phyloP scores from a whole-genome alignment of 2,888 invertebrate species.

The Philereme vetulata region DNA sequence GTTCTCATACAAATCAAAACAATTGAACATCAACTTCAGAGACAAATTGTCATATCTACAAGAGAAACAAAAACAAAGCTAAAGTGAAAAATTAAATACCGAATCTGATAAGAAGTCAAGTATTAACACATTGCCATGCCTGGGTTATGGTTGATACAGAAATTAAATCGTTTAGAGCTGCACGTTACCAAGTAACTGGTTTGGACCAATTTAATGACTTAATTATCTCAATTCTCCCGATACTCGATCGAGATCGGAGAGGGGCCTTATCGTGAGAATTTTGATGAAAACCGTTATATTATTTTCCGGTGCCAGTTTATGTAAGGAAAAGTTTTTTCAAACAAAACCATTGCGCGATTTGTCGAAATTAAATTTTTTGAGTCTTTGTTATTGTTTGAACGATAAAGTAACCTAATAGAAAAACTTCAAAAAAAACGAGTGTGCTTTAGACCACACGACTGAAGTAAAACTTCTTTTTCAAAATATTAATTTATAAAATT shows the following conservation, averaged over 20 bases:
- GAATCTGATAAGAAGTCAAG: constrained; percentile 26
- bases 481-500: no score
- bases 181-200: constrained; percentile 30
- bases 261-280: constrained; percentile 7
- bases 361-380: no score
- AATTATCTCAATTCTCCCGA: constrained; percentile 80
- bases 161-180: constrained; percentile 60
- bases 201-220: constrained; percentile 70
- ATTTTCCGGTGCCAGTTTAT: not conserved
- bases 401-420: no score
- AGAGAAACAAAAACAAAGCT: not conserved
- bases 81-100: constrained; percentile 15
- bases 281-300: not conserved
- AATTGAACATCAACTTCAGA: no score
- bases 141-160: constrained; percentile 54
- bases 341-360: no score
- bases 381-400: no score
- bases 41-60: no score
- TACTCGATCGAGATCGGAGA: constrained; percentile 67
- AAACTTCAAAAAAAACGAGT: no score
- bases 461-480: no score
- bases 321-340: not conserved
- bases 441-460: no score
- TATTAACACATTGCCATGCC: constrained; percentile 59
- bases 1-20: no score